phyloP scores from a whole-genome alignment of 2,113 vertebrate species.

The Rhodinocichla rosea region DNA sequence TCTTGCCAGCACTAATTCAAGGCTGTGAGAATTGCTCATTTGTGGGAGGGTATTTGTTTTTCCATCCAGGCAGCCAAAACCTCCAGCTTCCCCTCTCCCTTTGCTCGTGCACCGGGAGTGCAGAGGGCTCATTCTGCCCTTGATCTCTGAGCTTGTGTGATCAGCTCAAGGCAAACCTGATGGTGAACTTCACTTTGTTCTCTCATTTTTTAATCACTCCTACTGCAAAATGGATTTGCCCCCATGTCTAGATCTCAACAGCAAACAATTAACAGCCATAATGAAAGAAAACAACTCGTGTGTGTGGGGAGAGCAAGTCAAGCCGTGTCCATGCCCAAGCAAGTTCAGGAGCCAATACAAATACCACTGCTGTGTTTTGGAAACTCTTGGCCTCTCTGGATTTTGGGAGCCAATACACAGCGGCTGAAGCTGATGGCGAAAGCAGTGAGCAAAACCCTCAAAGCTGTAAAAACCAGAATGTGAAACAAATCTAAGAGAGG shows the following conservation, averaged over 20 bases:
- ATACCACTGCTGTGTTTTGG: conserved; percentile 35
- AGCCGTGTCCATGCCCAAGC: not conserved
- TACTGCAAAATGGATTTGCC: not conserved
- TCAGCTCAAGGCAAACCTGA: not conserved
- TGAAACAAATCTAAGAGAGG: conserved; percentile 14
- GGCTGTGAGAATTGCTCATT: conserved; percentile 60
- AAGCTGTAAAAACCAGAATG: conserved; percentile 28
- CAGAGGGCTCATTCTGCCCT: not conserved
- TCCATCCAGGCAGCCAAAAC: conserved; percentile 68
- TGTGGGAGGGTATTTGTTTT: conserved; percentile 68
- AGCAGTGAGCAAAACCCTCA: conserved; percentile 50
- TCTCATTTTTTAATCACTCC: not conserved
- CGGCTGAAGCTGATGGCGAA: not conserved
- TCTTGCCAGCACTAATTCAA: conserved; percentile 49
- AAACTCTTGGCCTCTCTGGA: conserved; percentile 1
- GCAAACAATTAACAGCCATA: conserved; percentile 10
- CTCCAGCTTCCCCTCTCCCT: conserved; percentile 46
- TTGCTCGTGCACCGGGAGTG: fast-evolving
- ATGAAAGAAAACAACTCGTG: not conserved
- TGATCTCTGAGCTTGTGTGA: not conserved
- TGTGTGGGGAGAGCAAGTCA: not conserved
- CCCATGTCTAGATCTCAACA: not conserved
- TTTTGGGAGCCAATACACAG: conserved; percentile 26
- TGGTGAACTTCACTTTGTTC: not conserved
- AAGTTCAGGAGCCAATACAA: conserved; percentile 42